Evolutionary conservation across 2,888 invertebrate species (phyloP), one percentile per base, ranked within the genome.

Genomic region (Monoplex corrugatus): DNA sequence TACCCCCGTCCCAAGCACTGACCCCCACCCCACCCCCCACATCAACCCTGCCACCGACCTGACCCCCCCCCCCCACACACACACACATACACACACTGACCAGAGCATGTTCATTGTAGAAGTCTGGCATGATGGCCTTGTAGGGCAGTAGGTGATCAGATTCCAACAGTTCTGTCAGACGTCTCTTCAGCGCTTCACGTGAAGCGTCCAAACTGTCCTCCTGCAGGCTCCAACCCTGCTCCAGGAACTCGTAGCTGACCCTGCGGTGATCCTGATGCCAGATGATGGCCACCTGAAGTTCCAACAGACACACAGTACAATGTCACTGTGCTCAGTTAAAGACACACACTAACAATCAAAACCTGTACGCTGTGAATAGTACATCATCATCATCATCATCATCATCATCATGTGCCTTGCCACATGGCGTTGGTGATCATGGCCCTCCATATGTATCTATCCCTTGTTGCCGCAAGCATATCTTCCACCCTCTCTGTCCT

Each of bases 201-300:
- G 93, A 92, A 10, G 89, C 88, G 5, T 87, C 89, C 44, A 92
- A 89, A 6, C 91, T 75, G 97, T 92, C 32, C 97, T 92, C 35
- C 95, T 95, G 95, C 32, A 95, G 93, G 86, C 95, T 95, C 96
- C 96, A 97, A 72, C 97, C 97, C 88, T 97, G 97, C 92, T 97
- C 97, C 87, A 98, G 96, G 98, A 99, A 99, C 96, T 98, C 98
- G 96, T 98, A 99, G 94, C 98, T 98, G 23, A 99, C 96, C 92
- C 98, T 97, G n/a, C 97, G 97, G 19, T 97, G 97, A 95, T 98
- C 98, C 75, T 98, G 97, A 19, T 99, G 97, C 98, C 99, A 99
- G 91, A 99, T 97, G 83, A 99, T 97, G 1, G 98, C 98, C 90
- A 99, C 95, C 92, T 98, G n/a, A n/a, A n/a, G n/a, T n/a, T n/a